Base-by-base conservation (phyloP, 2,888 invertebrate species). In the Diadromus collaris region DNA sequence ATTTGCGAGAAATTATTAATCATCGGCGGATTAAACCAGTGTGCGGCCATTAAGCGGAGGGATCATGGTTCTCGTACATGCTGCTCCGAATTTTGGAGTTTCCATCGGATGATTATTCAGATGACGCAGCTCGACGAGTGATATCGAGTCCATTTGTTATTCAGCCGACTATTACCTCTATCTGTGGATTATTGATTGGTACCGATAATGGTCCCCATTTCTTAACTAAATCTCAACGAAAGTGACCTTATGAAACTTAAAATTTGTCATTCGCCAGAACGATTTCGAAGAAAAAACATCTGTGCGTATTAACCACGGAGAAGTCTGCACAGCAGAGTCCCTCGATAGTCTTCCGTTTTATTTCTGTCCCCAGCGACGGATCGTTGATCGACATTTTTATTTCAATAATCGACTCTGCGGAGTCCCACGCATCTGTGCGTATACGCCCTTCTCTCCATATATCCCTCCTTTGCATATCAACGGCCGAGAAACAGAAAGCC, bases 1-100 rank as follows among this genome's bases (percentile, higher is more conserved):
- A 85, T 86, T 86, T 72, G 64, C 79, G 61, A 71, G 82, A 77
- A 85, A 85, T 86, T 85, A 86, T 86, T 85, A 83, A 86, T 86
- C 82, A 83, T 85, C 80, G 71, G 63, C 64, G 83, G 84, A 85
- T 86, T 85, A 86, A 79, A 83, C 76, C 78, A 78, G 78, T 82
- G 82, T 82, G 54, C 75, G 79, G 79, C 79, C 81, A 83, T 85
- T 85, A 79, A 85, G 76, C 81, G 79, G 75, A 85, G 85, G 79
- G 76, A 81, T 34, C 60, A 19, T 21, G 34, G 32, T 13, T 21
- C 60, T 34, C 32, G 19, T 60, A 34, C 32, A 21, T 60, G n/a
- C 34, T 6, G 21, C 10, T 13, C 10, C 9, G 34, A 19, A 34
- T 34, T 60, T 60, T 34, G 60, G 60, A 34, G 19, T 60, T 32